Evolutionary conservation across 2,888 invertebrate genomes (phyloP).

Genomic region (Acleris holmiana): DNA sequence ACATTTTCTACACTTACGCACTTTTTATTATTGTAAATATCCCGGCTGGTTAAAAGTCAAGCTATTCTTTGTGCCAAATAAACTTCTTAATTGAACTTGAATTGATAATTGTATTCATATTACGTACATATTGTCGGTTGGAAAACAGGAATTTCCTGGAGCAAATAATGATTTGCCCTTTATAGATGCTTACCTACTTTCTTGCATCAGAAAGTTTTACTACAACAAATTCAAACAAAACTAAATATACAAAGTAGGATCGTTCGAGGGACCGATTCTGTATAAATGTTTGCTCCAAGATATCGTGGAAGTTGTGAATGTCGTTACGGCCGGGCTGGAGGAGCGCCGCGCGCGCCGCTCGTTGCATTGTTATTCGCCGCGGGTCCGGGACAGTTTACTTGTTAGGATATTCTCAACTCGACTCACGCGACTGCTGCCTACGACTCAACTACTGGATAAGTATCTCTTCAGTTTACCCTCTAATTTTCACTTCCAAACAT

Average conservation of each 20-base stretch:
- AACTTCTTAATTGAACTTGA: no score
- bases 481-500: constrained; percentile 65
- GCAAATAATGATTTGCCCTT: no score
- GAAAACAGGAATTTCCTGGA: no score
- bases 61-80: no score
- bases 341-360: constrained; percentile 37
- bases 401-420: constrained; percentile 54
- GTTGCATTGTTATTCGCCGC: constrained; percentile 41
- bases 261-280: constrained; percentile 8
- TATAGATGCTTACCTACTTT: no score
- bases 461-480: constrained; percentile 62
- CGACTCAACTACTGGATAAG: constrained; percentile 54
- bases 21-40: no score
- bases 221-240: background rate
- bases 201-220: background rate
- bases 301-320: constrained; percentile 50
- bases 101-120: no score
- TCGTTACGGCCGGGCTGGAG: constrained; percentile 49
- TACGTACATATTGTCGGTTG: no score
- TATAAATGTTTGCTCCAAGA: constrained; percentile 44
- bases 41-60: no score
- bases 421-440: constrained; percentile 44
- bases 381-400: constrained; percentile 58
- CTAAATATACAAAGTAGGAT: background rate
- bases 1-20: no score